phyloP scores from a whole-genome alignment of 2,797 vertebrate genomes.

The Paratrypauchen microcephalus region DNA sequence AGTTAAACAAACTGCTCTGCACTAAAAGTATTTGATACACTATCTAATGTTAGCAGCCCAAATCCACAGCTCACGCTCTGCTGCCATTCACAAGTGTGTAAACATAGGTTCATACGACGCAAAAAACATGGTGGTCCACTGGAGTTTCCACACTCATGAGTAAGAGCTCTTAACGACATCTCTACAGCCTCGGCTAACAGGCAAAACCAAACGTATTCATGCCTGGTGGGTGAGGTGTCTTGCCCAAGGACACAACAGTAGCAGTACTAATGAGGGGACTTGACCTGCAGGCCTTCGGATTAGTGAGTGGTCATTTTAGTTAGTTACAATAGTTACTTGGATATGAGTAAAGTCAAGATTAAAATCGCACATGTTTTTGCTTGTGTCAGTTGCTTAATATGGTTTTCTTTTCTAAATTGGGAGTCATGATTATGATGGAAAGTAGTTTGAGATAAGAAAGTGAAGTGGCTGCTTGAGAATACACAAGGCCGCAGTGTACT shows the following conservation, averaged over 20 bases:
- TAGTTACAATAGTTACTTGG: not conserved
- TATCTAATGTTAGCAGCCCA: not conserved
- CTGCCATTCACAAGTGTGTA: slow-evolving; percentile 4
- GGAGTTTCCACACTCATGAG: not conserved
- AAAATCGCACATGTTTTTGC: slow-evolving; percentile 1
- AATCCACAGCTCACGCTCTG: slow-evolving; percentile 2
- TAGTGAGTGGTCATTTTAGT: not conserved
- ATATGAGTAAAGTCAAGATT: not conserved
- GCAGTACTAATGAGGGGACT: no score
- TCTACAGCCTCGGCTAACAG: not conserved
- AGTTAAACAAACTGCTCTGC: not conserved
- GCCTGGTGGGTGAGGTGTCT: not conserved
- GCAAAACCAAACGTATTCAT: not conserved
- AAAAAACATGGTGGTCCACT: not conserved
- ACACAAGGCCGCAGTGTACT: not conserved
- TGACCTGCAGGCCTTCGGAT: not conserved
- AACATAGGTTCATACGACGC: slow-evolving; percentile 1
- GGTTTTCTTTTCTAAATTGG: not conserved
- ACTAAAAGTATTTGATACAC: not conserved
- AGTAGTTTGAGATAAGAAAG: not conserved
- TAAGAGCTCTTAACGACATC: not conserved
- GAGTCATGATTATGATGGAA: not conserved
- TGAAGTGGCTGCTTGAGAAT: not conserved
- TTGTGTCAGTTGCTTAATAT: not conserved
- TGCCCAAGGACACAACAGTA: not conserved